A percentile compares a stretch with the other conserved stretches of the same genome.
These are phyloP conservation scores for Pantelozetes paolii DNA, from an alignment of 2,888 invertebrate species.

Conservation along the genomic window DNA sequence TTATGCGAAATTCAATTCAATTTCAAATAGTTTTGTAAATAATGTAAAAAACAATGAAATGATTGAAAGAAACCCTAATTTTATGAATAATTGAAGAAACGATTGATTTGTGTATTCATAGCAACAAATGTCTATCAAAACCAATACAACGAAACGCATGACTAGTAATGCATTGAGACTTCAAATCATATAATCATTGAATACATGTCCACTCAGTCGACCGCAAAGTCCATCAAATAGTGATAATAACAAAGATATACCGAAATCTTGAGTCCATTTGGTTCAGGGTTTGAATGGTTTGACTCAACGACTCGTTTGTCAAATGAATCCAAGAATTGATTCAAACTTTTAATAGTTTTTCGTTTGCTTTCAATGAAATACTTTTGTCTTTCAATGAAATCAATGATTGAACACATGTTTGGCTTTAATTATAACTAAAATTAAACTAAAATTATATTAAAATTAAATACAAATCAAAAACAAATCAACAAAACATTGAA, in stretches of 20 bases:
- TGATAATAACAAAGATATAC: background rate
- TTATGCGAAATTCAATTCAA: too few species aligned
- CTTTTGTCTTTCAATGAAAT: constrained; percentile 23
- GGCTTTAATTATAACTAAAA: background rate
- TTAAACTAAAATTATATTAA: background rate
- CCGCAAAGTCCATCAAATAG: background rate
- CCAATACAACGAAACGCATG: constrained; percentile 3
- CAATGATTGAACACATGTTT: constrained; percentile 24
- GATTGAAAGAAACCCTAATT: too few species aligned
- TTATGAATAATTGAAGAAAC: too few species aligned
- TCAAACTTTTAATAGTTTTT: constrained; percentile 7
- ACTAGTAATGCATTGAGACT: background rate
- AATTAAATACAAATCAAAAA: background rate
- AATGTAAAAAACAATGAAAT: too few species aligned
- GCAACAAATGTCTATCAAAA: background rate
- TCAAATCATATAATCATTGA: too few species aligned
- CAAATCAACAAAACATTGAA: background rate
- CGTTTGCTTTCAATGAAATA: background rate
- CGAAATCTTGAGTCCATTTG: background rate
- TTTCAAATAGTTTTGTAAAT: too few species aligned
- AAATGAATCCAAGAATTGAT: constrained; percentile 10
- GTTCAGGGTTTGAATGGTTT: background rate
- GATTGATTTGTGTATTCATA: background rate
- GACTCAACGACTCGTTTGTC: background rate
- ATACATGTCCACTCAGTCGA: too few species aligned